Evolutionary conservation across 2,113 vertebrate genomes (phyloP).

Genomic region (Lophotis ruficrista): DNA sequence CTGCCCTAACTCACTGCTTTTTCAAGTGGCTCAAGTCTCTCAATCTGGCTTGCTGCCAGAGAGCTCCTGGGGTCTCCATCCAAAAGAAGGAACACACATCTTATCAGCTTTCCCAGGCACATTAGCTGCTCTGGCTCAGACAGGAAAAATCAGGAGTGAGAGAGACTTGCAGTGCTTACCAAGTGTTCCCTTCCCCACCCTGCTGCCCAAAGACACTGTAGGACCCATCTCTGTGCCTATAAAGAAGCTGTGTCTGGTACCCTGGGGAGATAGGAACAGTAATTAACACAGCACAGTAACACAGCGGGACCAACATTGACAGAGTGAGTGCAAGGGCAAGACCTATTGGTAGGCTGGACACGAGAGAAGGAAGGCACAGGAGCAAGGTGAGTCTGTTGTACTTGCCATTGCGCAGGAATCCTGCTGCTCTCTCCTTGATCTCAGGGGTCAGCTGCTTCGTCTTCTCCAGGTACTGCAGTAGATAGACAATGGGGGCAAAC

Average conservation of each 20-base stretch:
- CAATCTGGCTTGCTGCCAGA: background rate
- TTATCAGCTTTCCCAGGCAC: constrained; percentile 76
- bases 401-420: constrained; percentile 78
- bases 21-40: background rate
- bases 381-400: background rate
- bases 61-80: background rate
- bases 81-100: background rate
- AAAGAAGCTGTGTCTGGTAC: constrained; percentile 85
- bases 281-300: background rate
- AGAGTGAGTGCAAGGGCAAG: background rate
- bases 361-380: background rate
- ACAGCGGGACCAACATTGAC: background rate
- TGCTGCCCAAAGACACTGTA: constrained; percentile 85
- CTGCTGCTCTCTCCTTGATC: constrained; percentile 68
- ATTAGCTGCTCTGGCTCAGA: background rate
- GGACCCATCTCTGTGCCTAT: constrained; percentile 84
- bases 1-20: background rate
- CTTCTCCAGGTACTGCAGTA: constrained; percentile 83
- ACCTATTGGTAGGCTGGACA: background rate
- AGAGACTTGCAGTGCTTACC: constrained; percentile 71
- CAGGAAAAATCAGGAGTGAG: background rate
- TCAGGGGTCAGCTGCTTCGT: constrained; percentile 75
- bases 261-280: constrained; percentile 63
- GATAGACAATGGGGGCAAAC: constrained; percentile 85
- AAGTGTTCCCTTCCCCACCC: constrained; percentile 84